phyloP scores from a whole-genome alignment of 1,140 invertebrate genomes.

The Stegodyphus dumicola region DNA sequence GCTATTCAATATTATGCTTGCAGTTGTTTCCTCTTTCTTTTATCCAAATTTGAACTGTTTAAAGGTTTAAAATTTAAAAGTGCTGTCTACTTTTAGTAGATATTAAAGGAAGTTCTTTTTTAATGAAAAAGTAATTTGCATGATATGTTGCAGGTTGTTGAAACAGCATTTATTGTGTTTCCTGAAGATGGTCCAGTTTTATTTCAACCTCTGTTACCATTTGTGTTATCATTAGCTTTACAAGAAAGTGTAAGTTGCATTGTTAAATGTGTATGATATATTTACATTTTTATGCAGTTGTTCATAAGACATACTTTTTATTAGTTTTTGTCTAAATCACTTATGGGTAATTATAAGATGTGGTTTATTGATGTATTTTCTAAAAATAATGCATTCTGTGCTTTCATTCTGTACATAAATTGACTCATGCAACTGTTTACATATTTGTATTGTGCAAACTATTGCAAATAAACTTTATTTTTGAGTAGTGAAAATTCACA shows the following conservation, averaged over 20 bases:
- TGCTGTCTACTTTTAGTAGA: conserved; percentile 1
- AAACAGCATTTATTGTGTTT: conserved; percentile 67
- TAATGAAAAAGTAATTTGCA: background rate
- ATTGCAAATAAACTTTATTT: too few relatives aligned
- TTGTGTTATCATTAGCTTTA: conserved; percentile 71
- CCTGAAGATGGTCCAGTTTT: conserved; percentile 71
- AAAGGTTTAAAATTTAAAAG: conserved; percentile 11
- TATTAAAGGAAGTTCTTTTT: too few relatives aligned
- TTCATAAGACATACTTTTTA: too few relatives aligned
- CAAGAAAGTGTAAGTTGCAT: conserved; percentile 73
- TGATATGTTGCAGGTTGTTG: conserved; percentile 65
- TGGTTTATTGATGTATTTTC: too few relatives aligned
- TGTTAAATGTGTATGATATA: too few relatives aligned
- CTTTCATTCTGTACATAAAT: too few relatives aligned
- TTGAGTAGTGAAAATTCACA: too few relatives aligned
- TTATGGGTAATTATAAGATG: too few relatives aligned
- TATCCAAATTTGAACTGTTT: background rate
- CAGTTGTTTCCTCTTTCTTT: background rate
- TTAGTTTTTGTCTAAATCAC: too few relatives aligned
- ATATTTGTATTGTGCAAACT: too few relatives aligned
- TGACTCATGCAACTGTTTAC: too few relatives aligned
- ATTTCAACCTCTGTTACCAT: conserved; percentile 66
- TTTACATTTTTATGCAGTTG: background rate
- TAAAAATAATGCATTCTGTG: too few relatives aligned
- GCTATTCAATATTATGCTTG: background rate